Conservation (phyloP, 2,888 invertebrate genomes). For the Clunio marinus region DNA sequence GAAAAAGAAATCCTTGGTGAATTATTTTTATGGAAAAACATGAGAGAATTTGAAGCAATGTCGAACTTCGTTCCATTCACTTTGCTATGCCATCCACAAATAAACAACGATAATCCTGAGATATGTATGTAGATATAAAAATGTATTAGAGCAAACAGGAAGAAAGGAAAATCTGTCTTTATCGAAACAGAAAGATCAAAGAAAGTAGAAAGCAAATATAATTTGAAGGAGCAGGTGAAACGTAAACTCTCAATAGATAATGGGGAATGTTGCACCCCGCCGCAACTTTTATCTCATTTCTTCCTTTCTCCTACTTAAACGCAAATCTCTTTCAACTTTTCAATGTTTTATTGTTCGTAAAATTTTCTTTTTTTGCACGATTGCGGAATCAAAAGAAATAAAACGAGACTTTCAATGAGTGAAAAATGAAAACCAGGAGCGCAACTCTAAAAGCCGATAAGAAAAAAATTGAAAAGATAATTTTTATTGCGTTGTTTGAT, state of each 20-base stretch:
- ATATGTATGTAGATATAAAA: not conserved
- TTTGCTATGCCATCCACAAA: not conserved
- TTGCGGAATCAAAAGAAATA: slow-evolving; percentile 32
- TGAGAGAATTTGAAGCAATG: not conserved
- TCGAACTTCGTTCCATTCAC: not conserved
- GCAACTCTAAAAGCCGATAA: slow-evolving; percentile 9
- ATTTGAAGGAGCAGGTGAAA: not conserved
- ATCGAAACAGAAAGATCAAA: slow-evolving; percentile 11
- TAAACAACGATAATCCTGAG: not conserved
- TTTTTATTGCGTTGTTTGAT: slow-evolving; percentile 32
- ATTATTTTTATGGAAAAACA: slow-evolving; percentile 1
- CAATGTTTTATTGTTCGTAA: not conserved
- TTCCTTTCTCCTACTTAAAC: not conserved
- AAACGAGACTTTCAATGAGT: slow-evolving; percentile 16
- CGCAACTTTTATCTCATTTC: not conserved
- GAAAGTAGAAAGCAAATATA: not conserved
- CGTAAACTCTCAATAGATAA: slow-evolving; percentile 4
- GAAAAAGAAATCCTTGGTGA: not conserved
- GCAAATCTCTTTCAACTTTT: slow-evolving; percentile 1
- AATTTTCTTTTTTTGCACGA: slow-evolving; percentile 22
- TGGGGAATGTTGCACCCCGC: not conserved
- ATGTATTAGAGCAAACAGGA: too few relatives aligned
- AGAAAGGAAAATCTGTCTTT: not conserved
- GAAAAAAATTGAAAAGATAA: slow-evolving; percentile 12
- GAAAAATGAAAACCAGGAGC: not conserved